Percentiles rank a stretch among this genome's conserved stretches.
Conservation (phyloP, 53 echinoderm and acorn worm species). For the Zoroaster sp. region DNA sequence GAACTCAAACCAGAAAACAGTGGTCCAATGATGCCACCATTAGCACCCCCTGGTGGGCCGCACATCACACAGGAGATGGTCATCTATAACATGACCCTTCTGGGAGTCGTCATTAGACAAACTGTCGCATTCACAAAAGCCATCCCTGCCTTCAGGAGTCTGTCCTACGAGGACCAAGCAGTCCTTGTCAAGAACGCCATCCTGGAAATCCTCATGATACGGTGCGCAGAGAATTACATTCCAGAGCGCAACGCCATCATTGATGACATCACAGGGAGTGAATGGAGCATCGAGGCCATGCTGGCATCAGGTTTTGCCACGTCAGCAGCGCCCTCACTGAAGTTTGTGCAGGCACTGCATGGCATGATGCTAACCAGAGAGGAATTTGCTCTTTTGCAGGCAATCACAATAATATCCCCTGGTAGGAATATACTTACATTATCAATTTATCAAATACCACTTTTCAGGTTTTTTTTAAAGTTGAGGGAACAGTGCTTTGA, state of each 20-base stretch:
- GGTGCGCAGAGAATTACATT: slow-evolving; percentile 95
- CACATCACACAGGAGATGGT: slow-evolving; percentile 72
- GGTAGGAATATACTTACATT: slow-evolving; percentile 55
- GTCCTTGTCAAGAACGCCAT: slow-evolving; percentile 97
- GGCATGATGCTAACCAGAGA: slow-evolving; percentile 80
- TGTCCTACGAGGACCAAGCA: slow-evolving; percentile 98
- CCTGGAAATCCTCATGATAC: slow-evolving; percentile 92
- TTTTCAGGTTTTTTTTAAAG: not conserved
- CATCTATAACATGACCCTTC: slow-evolving; percentile 90
- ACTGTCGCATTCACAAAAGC: slow-evolving; percentile 99
- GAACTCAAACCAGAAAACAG: slow-evolving; percentile 39
- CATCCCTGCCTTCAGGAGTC: slow-evolving; percentile 87
- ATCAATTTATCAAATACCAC: not conserved
- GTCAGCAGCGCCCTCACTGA: slow-evolving; percentile 88
- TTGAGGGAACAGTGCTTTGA: not conserved
- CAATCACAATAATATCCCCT: slow-evolving; percentile 95
- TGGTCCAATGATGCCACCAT: not conserved
- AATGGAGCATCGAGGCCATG: slow-evolving; percentile 96
- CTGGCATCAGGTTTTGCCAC: slow-evolving; percentile 91
- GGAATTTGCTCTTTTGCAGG: slow-evolving; percentile 93
- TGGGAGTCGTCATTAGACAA: slow-evolving; percentile 95
- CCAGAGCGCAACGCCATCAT: slow-evolving; percentile 91
- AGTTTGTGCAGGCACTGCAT: slow-evolving; percentile 91
- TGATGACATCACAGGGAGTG: slow-evolving; percentile 97
- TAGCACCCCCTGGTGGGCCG: not conserved